Base-by-base conservation (phyloP, 2,797 vertebrate genomes). In the Oryzias dopingdopingensis region DNA sequence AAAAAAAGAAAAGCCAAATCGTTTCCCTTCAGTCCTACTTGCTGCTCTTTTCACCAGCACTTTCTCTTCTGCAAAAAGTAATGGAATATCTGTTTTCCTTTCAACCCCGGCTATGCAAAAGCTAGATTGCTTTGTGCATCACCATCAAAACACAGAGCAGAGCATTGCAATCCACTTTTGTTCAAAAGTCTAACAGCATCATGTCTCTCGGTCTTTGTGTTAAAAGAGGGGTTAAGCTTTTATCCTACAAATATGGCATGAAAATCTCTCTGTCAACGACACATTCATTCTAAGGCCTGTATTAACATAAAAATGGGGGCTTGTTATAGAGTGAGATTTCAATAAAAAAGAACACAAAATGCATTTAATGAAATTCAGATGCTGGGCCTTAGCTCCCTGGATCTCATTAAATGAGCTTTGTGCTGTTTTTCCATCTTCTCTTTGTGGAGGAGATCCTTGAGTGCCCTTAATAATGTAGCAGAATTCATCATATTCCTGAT, bases 291-390 rank as follows among this genome's bases (percentile, higher is more conserved):
- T 79, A 67, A 82, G 79, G 72, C 82, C 65, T 14, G 55, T 86
- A 91, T 92, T 93, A 88, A 86, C 90, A 92, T 92, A 86, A 92
- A 90, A 92, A 91, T 84, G 82, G 83, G 84, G 83, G 87, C 90
- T 91, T 91, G 90, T 93, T 92, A 91, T 90, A 92, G 89, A 86
- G 86, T 88, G 82, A 90, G 80, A 91, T 90, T 91, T 91, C 90
- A 92, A 91, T 91, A 89, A 90, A 90, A 22, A 91, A 86, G 81
- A 88, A 89, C 85, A 88, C 89, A 91, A 90, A 92, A 91, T 89
- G 85, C 87, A 82, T 91, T 92, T 93, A 93, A 93, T 93, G 91
- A 93, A 92, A 92, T 92, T 91, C 91, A 90, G 89, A 90, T 88
- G 89, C 87, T 54, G 74, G 80, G 83, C 76, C 77, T 67, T 48